Conservation (phyloP, 2,797 vertebrate genomes). For the Mormyrus proboscirostris region DNA sequence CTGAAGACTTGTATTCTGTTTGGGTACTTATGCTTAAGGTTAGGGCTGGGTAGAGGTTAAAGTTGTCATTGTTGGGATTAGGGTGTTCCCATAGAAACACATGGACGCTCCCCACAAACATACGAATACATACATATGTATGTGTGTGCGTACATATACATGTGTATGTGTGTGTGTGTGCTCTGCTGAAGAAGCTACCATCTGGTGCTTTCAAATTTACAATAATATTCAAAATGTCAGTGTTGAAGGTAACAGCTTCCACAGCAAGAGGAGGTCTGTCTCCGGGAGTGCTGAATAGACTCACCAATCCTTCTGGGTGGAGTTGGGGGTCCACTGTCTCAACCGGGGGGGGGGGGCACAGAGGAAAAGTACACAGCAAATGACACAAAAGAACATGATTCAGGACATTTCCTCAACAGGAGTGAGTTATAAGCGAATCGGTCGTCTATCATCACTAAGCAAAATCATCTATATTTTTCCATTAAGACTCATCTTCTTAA, state of each 20-base stretch:
- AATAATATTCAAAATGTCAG: background rate
- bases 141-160: background rate
- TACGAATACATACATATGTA: background rate
- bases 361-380: background rate
- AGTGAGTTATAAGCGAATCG: background rate
- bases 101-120: background rate
- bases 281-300: too few relatives aligned
- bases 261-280: background rate
- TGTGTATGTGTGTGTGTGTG: background rate
- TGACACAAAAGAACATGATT: background rate
- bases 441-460: background rate
- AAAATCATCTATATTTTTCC: background rate
- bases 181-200: background rate
- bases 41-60: background rate
- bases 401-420: background rate
- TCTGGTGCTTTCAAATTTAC: background rate
- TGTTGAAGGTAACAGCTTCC: background rate
- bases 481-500: background rate
- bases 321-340: slow-evolving; percentile 51
- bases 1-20: background rate
- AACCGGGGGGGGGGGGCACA: background rate
- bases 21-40: background rate
- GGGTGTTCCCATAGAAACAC: background rate
- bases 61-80: background rate
- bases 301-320: slow-evolving; percentile 60